These are phyloP conservation scores for Cepaea hortensis DNA, from an alignment of 2,888 invertebrate genomes.

Conservation along the genomic window DNA sequence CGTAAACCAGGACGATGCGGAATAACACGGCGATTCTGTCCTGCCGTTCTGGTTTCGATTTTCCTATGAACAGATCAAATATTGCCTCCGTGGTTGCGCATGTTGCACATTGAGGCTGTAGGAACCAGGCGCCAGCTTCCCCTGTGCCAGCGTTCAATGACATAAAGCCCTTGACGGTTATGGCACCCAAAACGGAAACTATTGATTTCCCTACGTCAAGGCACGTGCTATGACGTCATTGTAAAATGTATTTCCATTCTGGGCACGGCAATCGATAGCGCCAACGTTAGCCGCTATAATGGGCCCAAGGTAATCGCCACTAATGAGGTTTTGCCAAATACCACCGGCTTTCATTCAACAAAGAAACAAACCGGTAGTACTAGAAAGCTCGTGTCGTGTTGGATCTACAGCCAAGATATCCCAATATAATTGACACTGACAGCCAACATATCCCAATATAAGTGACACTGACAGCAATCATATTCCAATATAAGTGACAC, in stretches of 20 bases:
- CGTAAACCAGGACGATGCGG: neutral
- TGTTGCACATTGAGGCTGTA: neutral
- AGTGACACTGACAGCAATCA: too few relatives aligned
- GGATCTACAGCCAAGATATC: neutral
- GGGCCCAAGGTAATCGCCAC: neutral
- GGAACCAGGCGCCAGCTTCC: neutral
- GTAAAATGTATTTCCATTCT: constrained; percentile 11
- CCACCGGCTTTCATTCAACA: too few relatives aligned
- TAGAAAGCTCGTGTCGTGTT: neutral
- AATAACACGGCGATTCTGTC: too few relatives aligned
- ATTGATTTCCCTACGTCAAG: constrained; percentile 47
- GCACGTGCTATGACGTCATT: constrained; percentile 40
- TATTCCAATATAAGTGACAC: too few relatives aligned
- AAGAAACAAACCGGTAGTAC: neutral
- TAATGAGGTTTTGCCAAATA: neutral
- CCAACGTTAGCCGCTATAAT: neutral
- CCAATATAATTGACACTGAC: too few relatives aligned
- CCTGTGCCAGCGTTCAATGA: constrained; percentile 22
- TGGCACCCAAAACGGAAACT: constrained; percentile 30
- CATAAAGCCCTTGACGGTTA: constrained; percentile 7
- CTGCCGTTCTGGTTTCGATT: neutral
- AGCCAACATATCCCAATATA: too few relatives aligned
- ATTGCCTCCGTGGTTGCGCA: neutral
- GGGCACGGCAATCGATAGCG: constrained; percentile 1
- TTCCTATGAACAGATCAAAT: neutral